Base-by-base conservation (phyloP, 2,888 invertebrate species). In the Trichopria drosophilae region DNA sequence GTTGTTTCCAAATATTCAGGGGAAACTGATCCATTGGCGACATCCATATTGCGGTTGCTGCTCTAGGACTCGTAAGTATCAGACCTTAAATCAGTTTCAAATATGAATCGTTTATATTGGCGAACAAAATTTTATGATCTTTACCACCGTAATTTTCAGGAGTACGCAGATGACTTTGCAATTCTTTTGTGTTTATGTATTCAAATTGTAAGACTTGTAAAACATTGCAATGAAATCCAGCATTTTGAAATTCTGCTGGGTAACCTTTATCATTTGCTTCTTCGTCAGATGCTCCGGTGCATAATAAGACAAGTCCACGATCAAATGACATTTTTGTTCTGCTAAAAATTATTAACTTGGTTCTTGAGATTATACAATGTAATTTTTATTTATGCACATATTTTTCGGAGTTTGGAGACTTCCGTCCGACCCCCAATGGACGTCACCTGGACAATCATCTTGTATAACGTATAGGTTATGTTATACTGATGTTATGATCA, bases 11-110 rank as follows among this genome's bases (percentile, higher is more conserved):
- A 10, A 68, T 45, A 15, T 60, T 55, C 19, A 28, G 12, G 19
- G 51, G 20, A 28, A 64, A 47, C 22, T 57, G 52, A 24, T 59
- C 23, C 15, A 24, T 49, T 16, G 60, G 41, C 12, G 62, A 58
- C 9, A 60, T 44, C 32, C 51, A 35, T 22, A 75, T 62, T 6
- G 73, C 72, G 47, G 72, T 69, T 6, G 67, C 64, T 2, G 72
- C 61, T 48, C 73, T 64, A 47, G 63, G 68, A 60, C 75, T 75
- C n/a, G 75, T 75, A 35, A 75, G 51, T 52, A 75, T 66, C 10
- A 73, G 20, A 50, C 75, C 75, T 74, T 45, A 2, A 59, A 60
- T 42, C 22, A 29, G 26, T 20, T 36, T 6, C 15, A 26, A 34
- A n/a, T 35, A 19, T 3, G 6, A n/a, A 9, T 4, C 2, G 26